Evolutionary conservation across 53 echinoderm and acorn worm species (phyloP).

Genomic region (Echinarachnius parma): DNA sequence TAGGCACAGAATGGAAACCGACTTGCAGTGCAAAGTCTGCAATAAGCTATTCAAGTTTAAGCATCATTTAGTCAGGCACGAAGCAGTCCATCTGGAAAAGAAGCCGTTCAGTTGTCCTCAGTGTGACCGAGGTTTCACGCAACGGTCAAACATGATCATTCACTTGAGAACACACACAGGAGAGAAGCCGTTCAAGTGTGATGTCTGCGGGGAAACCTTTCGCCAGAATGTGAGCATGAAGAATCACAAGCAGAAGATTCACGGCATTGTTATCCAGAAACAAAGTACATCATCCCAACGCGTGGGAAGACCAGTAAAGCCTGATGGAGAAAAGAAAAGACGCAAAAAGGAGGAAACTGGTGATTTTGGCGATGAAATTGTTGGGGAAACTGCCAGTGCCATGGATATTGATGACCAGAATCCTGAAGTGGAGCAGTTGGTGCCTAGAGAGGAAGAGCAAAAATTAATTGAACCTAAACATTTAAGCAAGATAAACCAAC

Average conservation of each 20-base stretch:
- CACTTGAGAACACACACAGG: constrained; percentile 82
- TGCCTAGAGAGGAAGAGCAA: background rate
- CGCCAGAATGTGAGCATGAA: constrained; percentile 86
- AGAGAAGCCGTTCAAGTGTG: constrained; percentile 73
- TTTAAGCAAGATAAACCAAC: background rate
- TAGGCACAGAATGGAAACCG: background rate
- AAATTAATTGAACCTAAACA: background rate
- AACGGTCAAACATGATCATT: constrained; percentile 61
- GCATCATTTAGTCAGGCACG: constrained; percentile 26
- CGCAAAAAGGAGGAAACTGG: constrained; percentile 1
- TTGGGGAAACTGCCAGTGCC: background rate
- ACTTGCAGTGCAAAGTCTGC: constrained; percentile 20
- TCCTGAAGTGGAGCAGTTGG: background rate
- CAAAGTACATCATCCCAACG: constrained; percentile 12
- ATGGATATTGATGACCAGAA: background rate
- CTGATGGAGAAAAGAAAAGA: background rate
- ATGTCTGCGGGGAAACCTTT: constrained; percentile 64
- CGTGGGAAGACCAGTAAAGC: constrained; percentile 14
- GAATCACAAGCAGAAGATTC: constrained; percentile 74
- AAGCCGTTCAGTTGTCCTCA: constrained; percentile 64
- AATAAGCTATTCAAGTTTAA: constrained; percentile 24
- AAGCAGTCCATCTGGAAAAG: constrained; percentile 2
- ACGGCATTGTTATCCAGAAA: constrained; percentile 76
- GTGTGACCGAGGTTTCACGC: constrained; percentile 74
- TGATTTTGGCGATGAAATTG: background rate